phyloP scores from a whole-genome alignment of 1,140 invertebrate species.

The Zophobas atratus region DNA sequence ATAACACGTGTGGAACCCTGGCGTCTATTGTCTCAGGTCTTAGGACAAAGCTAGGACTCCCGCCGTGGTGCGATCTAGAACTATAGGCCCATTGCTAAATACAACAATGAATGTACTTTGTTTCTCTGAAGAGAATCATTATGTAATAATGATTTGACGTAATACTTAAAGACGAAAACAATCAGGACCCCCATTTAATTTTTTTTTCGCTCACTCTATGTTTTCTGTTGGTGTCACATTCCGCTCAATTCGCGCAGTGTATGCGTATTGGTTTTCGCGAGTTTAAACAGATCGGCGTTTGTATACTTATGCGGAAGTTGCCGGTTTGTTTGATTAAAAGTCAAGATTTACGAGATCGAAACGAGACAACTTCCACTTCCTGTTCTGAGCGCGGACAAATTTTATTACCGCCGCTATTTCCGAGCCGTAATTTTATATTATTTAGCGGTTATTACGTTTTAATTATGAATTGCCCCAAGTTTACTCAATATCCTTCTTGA shows the following conservation, averaged over 20 bases:
- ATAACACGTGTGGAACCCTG: no score
- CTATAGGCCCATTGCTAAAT: no score
- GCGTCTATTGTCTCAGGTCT: no score
- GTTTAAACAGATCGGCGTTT: constrained; percentile 18
- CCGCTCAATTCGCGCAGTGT: constrained; percentile 3
- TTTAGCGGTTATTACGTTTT: constrained; percentile 42
- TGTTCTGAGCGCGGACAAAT: constrained; percentile 31
- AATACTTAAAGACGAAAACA: no score
- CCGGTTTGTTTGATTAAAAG: constrained; percentile 38
- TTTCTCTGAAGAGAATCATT: no score
- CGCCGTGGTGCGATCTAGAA: no score
- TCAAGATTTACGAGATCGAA: constrained; percentile 34
- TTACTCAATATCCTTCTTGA: constrained; percentile 22
- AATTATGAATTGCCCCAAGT: constrained; percentile 29
- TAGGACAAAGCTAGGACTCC: no score
- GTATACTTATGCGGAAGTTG: constrained; percentile 29
- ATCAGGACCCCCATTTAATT: no score
- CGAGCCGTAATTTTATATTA: constrained; percentile 35
- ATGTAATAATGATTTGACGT: no score
- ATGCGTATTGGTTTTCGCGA: constrained; percentile 18
- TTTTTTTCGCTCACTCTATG: no score
- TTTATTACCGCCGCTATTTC: constrained; percentile 37
- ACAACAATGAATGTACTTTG: no score
- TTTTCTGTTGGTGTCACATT: background rate
- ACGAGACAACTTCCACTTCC: constrained; percentile 41